Base-by-base conservation (phyloP, 2,888 invertebrate genomes). In the Drosophila prolongata region DNA sequence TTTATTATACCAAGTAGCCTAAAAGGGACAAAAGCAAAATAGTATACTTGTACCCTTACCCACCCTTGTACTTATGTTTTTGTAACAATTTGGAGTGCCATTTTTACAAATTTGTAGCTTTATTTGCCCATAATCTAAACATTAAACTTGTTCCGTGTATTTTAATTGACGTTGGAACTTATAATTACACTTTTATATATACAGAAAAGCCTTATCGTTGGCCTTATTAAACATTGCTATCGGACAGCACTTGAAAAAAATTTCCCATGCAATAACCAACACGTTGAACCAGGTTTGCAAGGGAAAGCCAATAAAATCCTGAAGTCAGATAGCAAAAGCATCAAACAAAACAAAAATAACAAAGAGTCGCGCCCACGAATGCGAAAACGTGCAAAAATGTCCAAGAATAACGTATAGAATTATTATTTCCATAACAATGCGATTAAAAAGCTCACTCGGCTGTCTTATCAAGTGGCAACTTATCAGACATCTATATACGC, bases 331-430 rank as follows among this genome's bases (percentile, higher is more conserved):
- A 62, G 40, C 24, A 38, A 47, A 40, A 13, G 34, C 14, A 34
- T 19, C 61, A 60, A 60, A 61, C 46, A 61, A 47, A 59, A n/a
- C 42, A 10, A 24, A 34, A 40, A 35, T 42, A 43, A 57, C 19
- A 57, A 43, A 38, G 14, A 61, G 46, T 40, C 62, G 38, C 61
- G 37, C n/a, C 60, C 60, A 44, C 44, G 24, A 19, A 37, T 38
- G 30, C 44, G 14, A 54, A 65, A 65, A 65, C 65, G 65, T 65
- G 65, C 65, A 65, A 65, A 65, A 65, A 65, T 65, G 67, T 16
- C 34, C 46, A 44, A 44, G 66, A 44, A 52, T 37, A 53, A 53
- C 24, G 34, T 37, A 46, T 27, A 49, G 35, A 49, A 49, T 49
- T 8, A 35, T 8, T 30, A 49, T 49, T 49, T 19, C 49, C 49